A percentile compares a stretch with the other conserved stretches of the same genome.
Evolutionary conservation across 2,888 invertebrate species (phyloP).

Genomic region (Lasioglossum figueresi): DNA sequence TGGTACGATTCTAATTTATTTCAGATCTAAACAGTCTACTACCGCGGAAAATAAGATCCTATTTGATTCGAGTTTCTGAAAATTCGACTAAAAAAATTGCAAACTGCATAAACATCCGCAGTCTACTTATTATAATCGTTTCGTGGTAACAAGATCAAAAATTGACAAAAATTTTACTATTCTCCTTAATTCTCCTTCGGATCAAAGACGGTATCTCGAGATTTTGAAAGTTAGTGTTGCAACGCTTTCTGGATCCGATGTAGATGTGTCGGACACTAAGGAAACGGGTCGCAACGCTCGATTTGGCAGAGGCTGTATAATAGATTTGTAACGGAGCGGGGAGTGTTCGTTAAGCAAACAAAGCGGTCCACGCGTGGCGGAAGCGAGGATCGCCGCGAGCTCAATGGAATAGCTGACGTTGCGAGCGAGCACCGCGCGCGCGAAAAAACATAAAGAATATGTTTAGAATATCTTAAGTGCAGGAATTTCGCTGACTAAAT

Average conservation of each 20-base stretch:
- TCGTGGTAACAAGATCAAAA: too few species aligned
- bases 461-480: constrained; percentile 50
- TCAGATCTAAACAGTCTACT: too few species aligned
- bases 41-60: too few species aligned
- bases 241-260: neutral
- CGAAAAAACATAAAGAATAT: constrained; percentile 51
- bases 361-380: constrained; percentile 24
- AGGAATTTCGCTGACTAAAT: constrained; percentile 65
- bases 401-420: constrained; percentile 27
- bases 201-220: neutral
- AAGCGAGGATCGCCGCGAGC: constrained; percentile 34
- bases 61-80: too few species aligned
- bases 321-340: neutral
- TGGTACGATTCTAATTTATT: too few species aligned
- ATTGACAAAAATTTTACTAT: too few species aligned
- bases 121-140: too few species aligned
- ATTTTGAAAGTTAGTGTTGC: neutral
- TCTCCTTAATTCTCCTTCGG: too few species aligned
- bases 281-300: neutral
- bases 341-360: constrained; percentile 28
- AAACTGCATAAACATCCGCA: too few species aligned
- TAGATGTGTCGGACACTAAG: neutral
- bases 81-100: too few species aligned
- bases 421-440: neutral
- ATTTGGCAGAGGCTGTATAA: constrained; percentile 1